These are phyloP conservation scores for Semicossyphus pulcher DNA, from an alignment of 2,113 vertebrate genomes.

Conservation along the genomic window DNA sequence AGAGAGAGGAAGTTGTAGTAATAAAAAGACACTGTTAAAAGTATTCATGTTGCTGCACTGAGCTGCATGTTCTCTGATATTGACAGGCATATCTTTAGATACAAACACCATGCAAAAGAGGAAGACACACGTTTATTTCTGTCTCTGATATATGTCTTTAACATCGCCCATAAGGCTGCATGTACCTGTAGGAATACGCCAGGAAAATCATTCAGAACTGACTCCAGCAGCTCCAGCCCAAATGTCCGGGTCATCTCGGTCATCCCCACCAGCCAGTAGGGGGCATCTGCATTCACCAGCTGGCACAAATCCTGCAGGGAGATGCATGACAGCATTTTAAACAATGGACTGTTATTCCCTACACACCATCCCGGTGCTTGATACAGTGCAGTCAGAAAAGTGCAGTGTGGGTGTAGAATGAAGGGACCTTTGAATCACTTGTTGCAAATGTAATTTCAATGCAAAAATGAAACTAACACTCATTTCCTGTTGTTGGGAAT, in stretches of 20 bases:
- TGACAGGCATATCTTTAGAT: too few species aligned
- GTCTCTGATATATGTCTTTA: background rate
- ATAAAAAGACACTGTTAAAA: background rate
- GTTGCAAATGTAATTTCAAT: background rate
- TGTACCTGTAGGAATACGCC: slow-evolving; percentile 92
- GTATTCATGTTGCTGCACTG: background rate
- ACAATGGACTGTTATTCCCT: slow-evolving; percentile 41
- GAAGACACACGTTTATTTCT: too few species aligned
- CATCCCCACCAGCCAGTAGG: slow-evolving; percentile 99
- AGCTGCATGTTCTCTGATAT: too few species aligned
- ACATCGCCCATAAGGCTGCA: background rate
- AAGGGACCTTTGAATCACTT: background rate
- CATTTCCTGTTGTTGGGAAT: background rate
- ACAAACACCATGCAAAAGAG: too few species aligned
- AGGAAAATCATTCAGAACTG: slow-evolving; percentile 97
- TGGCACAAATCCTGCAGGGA: slow-evolving; percentile 93
- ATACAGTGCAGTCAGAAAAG: slow-evolving; percentile 26
- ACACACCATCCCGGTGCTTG: slow-evolving; percentile 3
- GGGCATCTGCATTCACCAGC: slow-evolving; percentile 97
- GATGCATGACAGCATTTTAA: slow-evolving; percentile 12
- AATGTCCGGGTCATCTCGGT: slow-evolving; percentile 99
- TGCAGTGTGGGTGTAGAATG: slow-evolving; percentile 11
- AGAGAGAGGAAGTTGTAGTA: background rate
- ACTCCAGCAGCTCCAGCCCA: slow-evolving; percentile 96
- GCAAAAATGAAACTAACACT: background rate